Conservation (phyloP, 2,113 vertebrate species). For the Microcebus lehilahytsara region DNA sequence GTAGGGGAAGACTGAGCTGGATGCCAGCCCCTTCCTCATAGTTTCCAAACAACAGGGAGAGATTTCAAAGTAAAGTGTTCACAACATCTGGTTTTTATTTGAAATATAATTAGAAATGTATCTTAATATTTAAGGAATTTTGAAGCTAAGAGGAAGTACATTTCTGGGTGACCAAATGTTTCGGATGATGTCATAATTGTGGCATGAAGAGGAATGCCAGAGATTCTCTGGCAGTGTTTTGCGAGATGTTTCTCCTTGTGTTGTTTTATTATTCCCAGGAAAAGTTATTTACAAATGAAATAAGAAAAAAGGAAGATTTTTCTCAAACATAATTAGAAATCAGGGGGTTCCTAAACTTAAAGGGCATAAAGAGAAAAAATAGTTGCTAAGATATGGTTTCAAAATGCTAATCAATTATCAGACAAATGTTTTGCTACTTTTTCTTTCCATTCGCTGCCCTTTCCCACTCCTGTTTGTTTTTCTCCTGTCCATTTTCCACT, state of each 20-base stretch:
- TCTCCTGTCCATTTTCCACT: constrained; percentile 19
- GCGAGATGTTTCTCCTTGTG: not conserved
- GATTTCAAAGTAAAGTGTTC: constrained; percentile 48
- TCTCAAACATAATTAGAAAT: not conserved
- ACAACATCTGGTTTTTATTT: constrained; percentile 75
- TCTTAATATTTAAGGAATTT: constrained; percentile 72
- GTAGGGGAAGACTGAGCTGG: not conserved
- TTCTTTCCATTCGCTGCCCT: not conserved
- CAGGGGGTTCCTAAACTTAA: not conserved
- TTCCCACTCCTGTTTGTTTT: not conserved
- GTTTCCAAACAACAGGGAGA: constrained; percentile 49
- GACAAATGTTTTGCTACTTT: not conserved
- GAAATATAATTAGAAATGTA: constrained; percentile 69
- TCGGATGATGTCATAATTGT: constrained; percentile 49
- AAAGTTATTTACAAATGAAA: not conserved
- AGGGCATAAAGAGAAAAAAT: not conserved
- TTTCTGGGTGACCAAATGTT: constrained; percentile 59
- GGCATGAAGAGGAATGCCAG: constrained; percentile 39
- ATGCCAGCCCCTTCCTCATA: not conserved
- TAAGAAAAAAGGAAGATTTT: constrained; percentile 16
- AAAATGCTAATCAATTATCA: not conserved
- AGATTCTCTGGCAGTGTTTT: not conserved
- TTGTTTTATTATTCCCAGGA: not conserved
- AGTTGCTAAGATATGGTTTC: not conserved
- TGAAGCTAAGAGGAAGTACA: constrained; percentile 65